Evolutionary conservation across 2,113 vertebrate species (phyloP), one percentile per base, ranked within the genome.

Genomic region (Vanacampus margaritifer): DNA sequence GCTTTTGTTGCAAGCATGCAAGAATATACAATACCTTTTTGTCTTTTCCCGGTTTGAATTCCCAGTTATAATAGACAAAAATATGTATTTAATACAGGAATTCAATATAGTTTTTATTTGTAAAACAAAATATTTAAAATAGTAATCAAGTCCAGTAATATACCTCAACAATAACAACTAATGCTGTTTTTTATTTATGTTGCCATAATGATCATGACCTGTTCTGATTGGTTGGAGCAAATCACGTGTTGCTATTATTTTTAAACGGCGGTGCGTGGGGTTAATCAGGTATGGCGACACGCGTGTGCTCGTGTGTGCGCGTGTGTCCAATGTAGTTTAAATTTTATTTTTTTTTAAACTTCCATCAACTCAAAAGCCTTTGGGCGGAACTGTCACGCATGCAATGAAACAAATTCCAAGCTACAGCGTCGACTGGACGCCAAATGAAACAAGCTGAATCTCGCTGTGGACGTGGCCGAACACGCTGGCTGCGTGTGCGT

Each of bases 381-480:
- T 16, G 54, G 54, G 26, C 26, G 54, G 54, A 56, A 28, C 57
- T 9, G 13, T 41, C 7, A 23, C n/a, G 35, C 60, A 16, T 1
- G 37, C 37, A 43, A 24, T 43, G 60, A 23, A 17, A 57, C 54
- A 5, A 54, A 54, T 39, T 36, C 36, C 10, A 14, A 23, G 21
- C 2, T 60, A n/a, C n/a, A n/a, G n/a, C n/a, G n/a, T 39, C 7
- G 35, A 17, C n/a, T 39, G 35, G 21, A 28, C 53, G 24, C 10
- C 51, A 26, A 54, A 7, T 32, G 17, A 21, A 36, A 36, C 19
- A 37, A 19, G 32, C 58, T 36, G 36, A 19, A 39, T 62, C 13
- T 8, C 21, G 60, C 39, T 62, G 60, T 41, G 39, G 60, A 62
- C 60, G 60, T 62, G 60, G 60, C 60, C 39, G n/a, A 57, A 57